phyloP scores from a whole-genome alignment of 2,797 vertebrate species.

The Pogoniulus pusillus region DNA sequence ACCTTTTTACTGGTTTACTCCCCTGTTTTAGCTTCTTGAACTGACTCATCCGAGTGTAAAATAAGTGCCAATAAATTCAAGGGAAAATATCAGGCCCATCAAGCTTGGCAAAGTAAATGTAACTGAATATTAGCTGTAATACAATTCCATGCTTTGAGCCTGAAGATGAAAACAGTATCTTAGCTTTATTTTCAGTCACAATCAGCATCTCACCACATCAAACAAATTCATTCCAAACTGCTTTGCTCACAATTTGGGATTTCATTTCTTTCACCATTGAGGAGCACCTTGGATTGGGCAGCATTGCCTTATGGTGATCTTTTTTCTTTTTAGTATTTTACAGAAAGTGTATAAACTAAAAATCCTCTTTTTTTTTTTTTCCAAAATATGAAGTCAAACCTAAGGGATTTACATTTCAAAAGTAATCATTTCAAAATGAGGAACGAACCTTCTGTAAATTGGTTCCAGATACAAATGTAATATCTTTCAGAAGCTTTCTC shows the following conservation, averaged over 20 bases:
- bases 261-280: neutral
- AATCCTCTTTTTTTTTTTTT: neutral
- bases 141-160: neutral
- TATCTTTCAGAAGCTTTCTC: constrained; percentile 18
- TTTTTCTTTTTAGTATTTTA: neutral
- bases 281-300: neutral
- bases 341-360: neutral
- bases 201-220: neutral
- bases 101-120: neutral
- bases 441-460: constrained; percentile 15
- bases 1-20: neutral
- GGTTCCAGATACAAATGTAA: constrained; percentile 25
- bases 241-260: neutral
- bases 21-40: neutral
- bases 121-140: neutral
- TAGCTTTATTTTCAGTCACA: neutral
- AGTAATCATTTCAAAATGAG: constrained; percentile 33
- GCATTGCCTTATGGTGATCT: neutral
- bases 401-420: constrained; percentile 29
- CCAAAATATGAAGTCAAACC: constrained; percentile 7
- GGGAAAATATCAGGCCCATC: neutral
- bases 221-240: neutral
- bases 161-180: neutral
- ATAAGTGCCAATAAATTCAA: neutral
- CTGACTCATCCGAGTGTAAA: neutral